phyloP scores from a whole-genome alignment of 2,797 vertebrate genomes.

The Mormyrus proboscirostris region DNA sequence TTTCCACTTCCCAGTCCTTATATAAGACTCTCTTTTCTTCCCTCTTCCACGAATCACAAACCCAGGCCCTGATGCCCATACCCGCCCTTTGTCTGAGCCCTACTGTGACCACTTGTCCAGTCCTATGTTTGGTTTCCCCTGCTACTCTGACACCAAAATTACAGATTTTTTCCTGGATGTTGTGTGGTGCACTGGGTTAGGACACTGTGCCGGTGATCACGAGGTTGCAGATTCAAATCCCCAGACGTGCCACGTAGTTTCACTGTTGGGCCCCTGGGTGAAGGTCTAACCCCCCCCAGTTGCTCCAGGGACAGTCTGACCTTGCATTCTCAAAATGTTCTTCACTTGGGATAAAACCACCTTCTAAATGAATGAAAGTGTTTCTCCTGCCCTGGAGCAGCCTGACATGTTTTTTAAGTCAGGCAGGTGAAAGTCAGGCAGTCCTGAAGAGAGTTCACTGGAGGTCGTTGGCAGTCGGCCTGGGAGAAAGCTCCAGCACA shows the following conservation, averaged over 20 bases:
- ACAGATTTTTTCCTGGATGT: background rate
- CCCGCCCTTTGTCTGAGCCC: background rate
- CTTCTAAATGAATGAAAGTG: background rate
- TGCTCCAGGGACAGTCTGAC: background rate
- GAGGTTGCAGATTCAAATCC: background rate
- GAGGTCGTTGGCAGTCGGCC: background rate
- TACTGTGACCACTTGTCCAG: background rate
- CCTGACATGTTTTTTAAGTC: background rate
- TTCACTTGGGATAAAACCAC: background rate
- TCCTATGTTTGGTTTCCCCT: background rate
- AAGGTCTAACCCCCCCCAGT: background rate
- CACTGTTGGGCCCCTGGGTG: background rate
- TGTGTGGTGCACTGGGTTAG: background rate
- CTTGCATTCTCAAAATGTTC: background rate
- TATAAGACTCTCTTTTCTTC: background rate
- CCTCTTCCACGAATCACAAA: background rate
- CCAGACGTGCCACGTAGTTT: background rate
- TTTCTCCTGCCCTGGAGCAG: background rate
- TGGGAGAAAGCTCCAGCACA: background rate
- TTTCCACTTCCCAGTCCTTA: background rate
- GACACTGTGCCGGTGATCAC: background rate
- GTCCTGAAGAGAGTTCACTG: background rate
- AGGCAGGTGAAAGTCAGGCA: background rate
- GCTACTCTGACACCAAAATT: background rate
- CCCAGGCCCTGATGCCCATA: background rate